Evolutionary conservation across 2,888 invertebrate species (phyloP), one percentile per base, ranked within the genome.

Genomic region (Sepiola atlantica): DNA sequence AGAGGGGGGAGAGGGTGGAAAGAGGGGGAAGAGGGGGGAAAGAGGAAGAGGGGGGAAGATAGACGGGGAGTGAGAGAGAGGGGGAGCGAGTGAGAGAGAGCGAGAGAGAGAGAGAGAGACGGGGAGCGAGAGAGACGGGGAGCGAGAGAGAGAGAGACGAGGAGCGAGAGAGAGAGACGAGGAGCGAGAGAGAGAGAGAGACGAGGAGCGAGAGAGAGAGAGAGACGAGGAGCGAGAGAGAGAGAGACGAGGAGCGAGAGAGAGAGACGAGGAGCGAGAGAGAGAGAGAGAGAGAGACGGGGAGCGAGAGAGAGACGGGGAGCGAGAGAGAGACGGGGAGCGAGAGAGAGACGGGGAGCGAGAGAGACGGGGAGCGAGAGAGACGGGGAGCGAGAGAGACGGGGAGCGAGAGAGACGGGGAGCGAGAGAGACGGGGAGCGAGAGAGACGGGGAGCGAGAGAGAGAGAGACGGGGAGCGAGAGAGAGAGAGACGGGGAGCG

Each of bases 1-100:
- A 77, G 16, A 14, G 3, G 3, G 21, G 14, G 16, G n/a, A 32
- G 77, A 77, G 77, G n/a, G 3, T n/a, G 77, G 14, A 10, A 28
- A 3, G 10, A 0, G 10, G 18, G 0, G 10, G 28, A n/a, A 10
- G n/a, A n/a, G 18, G 0, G 77, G 2, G 16, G n/a, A 14, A n/a
- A 6, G 14, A 77, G 77, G 77, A 77, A 77, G 77, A 77, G 28
- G 6, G 6, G 18, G n/a, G 16, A n/a, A n/a, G n/a, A 77, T 28
- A n/a, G n/a, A 14, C 1, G n/a, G n/a, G 12, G n/a, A 20, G 77
- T n/a, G 16, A n/a, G 14, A 14, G 10, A 32, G 4, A 77, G 18
- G 3, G 24, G 20, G 6, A 24, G 21, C 14, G 18, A 24, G 24
- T 20, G 6, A 24, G 24, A 57, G 24, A 21, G 21, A 20, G 20